Evolutionary conservation across 30 jellyfish, hydroid and myxozoan species (phyloP), one percentile per base, ranked within the genome.

Genomic region (Turritopsis rubra): DNA sequence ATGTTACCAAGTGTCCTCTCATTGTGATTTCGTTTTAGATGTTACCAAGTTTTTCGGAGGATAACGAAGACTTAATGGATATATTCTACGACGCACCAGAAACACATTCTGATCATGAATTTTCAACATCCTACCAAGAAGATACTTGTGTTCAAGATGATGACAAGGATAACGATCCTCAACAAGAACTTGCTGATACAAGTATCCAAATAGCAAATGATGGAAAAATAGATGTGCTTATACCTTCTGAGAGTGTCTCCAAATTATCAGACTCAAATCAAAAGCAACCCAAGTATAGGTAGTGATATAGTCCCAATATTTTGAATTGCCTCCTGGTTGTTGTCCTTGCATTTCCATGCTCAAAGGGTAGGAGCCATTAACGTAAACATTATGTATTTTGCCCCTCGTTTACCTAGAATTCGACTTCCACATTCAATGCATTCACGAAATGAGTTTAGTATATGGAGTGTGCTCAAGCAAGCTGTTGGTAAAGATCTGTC

Each of bases 401-500:
- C 5, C 13, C 60, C 5, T 41, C 60, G 60, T 13, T 41, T 41
- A 5, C 13, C 13, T 73, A 92, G 98, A 71, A 85, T 25, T 13
- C 80, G 84, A 20, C 93, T 92, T 16, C 98, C 98, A 7, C 95
- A 84, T 22, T 85, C 91, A 0, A 92, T 92, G 98, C 95, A 83
- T 66, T 92, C 98, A 52, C 81, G 98, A 75, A 87, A 88, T 66
- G 98, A 92, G 82, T 92, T 92, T 72, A 92, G 96, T 54, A 87
- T 92, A 22, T 92, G 96, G 95, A 88, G 96, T 52, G 98, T 92
- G 16, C 84, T 92, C 29, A 92, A 87, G 52, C 96, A 92, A 72
- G 95, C 96, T 26, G 89, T 92, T 18, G 98, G 98, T 29, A 92
- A 86, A 93, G 98, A 92, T 85, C 53, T 92, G 52, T 88, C 98